A percentile compares a stretch with the other conserved stretches of the same genome.
These are phyloP conservation scores for Himalopsyche kuldschensis DNA, from an alignment of 2,888 invertebrate species.

Conservation along the genomic window DNA sequence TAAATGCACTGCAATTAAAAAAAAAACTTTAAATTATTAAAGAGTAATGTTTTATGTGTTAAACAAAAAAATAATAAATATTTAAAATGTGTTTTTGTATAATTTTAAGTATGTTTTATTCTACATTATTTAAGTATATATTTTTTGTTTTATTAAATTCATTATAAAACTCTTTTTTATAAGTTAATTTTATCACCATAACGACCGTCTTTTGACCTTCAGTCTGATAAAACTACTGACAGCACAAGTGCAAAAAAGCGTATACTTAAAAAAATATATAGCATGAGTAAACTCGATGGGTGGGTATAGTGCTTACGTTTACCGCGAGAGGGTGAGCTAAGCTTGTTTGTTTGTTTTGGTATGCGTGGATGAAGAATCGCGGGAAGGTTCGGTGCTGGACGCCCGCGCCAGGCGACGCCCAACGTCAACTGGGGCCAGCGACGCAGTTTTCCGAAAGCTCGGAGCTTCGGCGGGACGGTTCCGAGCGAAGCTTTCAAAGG, in stretches of 20 bases:
- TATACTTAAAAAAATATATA: not conserved
- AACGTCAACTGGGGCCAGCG: slow-evolving; percentile 30
- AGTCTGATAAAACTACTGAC: not conserved
- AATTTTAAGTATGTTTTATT: too few relatives aligned
- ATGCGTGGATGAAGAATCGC: slow-evolving; percentile 36
- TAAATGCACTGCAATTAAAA: too few relatives aligned
- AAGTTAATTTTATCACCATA: not conserved
- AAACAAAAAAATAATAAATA: too few relatives aligned
- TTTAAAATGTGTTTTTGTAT: too few relatives aligned
- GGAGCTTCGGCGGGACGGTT: not conserved
- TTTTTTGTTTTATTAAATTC: too few relatives aligned
- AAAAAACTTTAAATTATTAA: too few relatives aligned
- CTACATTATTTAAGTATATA: too few relatives aligned
- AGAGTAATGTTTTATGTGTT: too few relatives aligned
- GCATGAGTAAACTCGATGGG: not conserved
- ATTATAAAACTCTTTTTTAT: too few relatives aligned
- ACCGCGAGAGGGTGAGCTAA: not conserved
- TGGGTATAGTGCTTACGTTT: not conserved
- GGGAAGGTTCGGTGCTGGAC: slow-evolving; percentile 24
- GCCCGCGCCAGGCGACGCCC: slow-evolving; percentile 34
- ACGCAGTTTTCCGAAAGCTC: slow-evolving; percentile 16
- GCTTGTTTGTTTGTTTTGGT: not conserved
- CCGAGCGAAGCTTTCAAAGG: not conserved
- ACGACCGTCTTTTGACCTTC: not conserved
- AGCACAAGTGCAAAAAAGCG: not conserved